phyloP scores from a whole-genome alignment of 2,888 invertebrate genomes.

The Sceliomorpha sp. region DNA sequence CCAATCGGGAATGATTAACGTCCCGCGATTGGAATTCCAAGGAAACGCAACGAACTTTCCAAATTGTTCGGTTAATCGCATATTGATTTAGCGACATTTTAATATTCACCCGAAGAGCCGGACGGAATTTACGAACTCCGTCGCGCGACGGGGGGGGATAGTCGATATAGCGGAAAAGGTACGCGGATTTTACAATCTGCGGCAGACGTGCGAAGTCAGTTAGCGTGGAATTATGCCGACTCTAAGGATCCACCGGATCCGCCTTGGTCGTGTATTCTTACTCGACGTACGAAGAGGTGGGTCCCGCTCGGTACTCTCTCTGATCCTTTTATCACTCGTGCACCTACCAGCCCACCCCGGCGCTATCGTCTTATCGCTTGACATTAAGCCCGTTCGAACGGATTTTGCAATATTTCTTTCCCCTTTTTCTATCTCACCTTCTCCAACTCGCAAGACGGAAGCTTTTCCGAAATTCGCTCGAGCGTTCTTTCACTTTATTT shows the following conservation, averaged over 20 bases:
- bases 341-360: slow-evolving; percentile 32
- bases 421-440: too few relatives aligned
- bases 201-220: slow-evolving; percentile 64
- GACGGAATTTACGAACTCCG: too few relatives aligned
- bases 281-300: slow-evolving; percentile 39
- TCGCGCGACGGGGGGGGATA: too few relatives aligned
- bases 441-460: too few relatives aligned
- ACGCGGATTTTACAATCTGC: slow-evolving; percentile 55
- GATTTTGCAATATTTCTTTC: slow-evolving; percentile 8
- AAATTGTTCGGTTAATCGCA: too few relatives aligned
- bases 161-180: slow-evolving; percentile 47
- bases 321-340: slow-evolving; percentile 38
- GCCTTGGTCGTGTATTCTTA: slow-evolving; percentile 73
- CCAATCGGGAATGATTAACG: too few relatives aligned
- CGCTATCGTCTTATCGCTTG: slow-evolving; percentile 46
- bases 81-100: too few relatives aligned
- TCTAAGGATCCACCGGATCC: slow-evolving; percentile 69
- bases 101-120: too few relatives aligned
- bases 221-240: slow-evolving; percentile 71
- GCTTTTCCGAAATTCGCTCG: too few relatives aligned
- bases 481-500: too few relatives aligned
- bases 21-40: too few relatives aligned
- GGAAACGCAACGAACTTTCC: too few relatives aligned
- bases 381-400: slow-evolving; percentile 42
- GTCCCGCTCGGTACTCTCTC: slow-evolving; percentile 34